Evolutionary conservation across 1,140 invertebrate species (phyloP), one percentile per base, ranked within the genome.

Genomic region (Scaptomyza hsui): DNA sequence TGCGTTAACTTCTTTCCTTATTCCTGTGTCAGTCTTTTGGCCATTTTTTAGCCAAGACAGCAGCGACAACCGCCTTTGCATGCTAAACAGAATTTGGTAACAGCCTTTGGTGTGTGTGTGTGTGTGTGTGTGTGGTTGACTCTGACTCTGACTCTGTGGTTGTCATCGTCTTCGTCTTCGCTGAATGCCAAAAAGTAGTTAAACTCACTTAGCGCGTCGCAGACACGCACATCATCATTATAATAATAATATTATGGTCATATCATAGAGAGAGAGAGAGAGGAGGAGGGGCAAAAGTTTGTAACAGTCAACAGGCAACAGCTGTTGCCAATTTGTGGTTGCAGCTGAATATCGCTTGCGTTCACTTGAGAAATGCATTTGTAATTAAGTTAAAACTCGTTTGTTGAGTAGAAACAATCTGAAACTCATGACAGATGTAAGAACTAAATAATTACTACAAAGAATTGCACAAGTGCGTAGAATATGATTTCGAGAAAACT

Each of bases 61-160:
- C 44, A 35, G 44, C 19, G 7, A 26, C 57, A 37, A 65, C 59
- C 73, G 67, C 45, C 63, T 77, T 75, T 82, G 78, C 78, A 81
- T 81, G 69, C 59, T 59, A 81, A 81, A 65, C 73, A 81, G 62
- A 80, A 62, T 55, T 70, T 45, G 52, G 68, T 52, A 47, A 57
- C 39, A 12, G 32, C 15, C 48, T 13, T n/a, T n/a, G n/a, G n/a
- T n/a, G 18, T 7, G 12, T 32, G 9, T 32, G 10, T 32, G 29
- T 32, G 29, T 32, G 10, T 10, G 29, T 24, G 29, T 32, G 6
- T 32, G 6, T 7, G 6, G 7, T 32, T 63, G 49, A 49, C 16
- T 67, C 3, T 37, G 55, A 18, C 39, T 29, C 26, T 70, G 26
- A 64, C 45, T 61, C 37, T 48, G 52, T 48, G 35, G 29, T 32